Base-by-base conservation (phyloP, 2,113 vertebrate species). In the Scartelaos histophorus region DNA sequence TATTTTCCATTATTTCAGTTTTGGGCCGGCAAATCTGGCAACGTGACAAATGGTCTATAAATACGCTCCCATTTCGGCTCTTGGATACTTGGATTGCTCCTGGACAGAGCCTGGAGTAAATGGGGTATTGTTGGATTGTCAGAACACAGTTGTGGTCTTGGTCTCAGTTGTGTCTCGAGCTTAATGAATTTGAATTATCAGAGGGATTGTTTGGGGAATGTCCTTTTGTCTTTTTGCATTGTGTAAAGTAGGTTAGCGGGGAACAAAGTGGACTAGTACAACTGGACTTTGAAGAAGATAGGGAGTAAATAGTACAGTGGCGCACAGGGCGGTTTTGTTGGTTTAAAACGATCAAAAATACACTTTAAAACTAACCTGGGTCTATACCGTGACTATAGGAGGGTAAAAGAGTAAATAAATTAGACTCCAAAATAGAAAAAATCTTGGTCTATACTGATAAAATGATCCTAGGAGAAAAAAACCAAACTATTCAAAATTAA, bases 101-200 rank as follows among this genome's bases (percentile, higher is more conserved):
- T 57, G 54, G 54, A 57, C 51, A 53, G 51, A 53, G 51, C 6
- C 17, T 57, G 54, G 51, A 61, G 25, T 34, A 29, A 61, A 34
- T 61, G 58, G 58, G 58, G 29, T 61, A 64, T 64, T 64, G 61
- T 64, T 34, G 16, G 3, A 64, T 64, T 34, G 1, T 38, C 17
- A 64, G 34, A 62, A 62, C 13, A 3, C 60, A 62, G 61, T 64
- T n/a, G 17, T 19, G 34, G 61, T 64, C 34, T 34, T 17, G 6
- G 29, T 64, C 61, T 46, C 64, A 66, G 43, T 66, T 66, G 64
- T 66, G 35, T 45, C 64, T 47, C 43, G 38, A 1, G 21, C 38
- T 45, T 66, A 66, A 66, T 66, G 35, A 47, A 66, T 66, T 66
- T 66, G 64, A 66, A 46, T 66, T 46, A 46, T 66, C 35, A 46